Evolutionary conservation across 2,113 vertebrate genomes (phyloP), one percentile per base, ranked within the genome.

Genomic region (Anarrhichthys ocellatus): DNA sequence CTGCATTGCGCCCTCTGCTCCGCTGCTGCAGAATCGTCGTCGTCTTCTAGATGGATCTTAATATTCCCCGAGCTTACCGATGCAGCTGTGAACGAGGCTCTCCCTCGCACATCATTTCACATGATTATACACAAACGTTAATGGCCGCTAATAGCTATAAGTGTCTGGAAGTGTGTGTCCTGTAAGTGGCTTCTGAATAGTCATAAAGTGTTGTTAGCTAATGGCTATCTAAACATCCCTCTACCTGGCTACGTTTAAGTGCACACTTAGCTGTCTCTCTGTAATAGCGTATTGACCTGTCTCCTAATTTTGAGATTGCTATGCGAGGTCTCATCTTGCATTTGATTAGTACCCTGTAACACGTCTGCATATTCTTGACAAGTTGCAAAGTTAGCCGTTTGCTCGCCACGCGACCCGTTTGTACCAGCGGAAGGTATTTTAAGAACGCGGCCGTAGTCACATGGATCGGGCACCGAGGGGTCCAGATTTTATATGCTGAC

Each of bases 91-190:
- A 80, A 81, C 36, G 77, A 83, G 75, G 68, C 61, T 80, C 61
- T 78, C 73, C 78, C 70, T 83, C 29, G 29, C 70, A 86, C 78
- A 89, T 83, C 79, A 88, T 87, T 82, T 78, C 83, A 84, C 79
- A 87, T 86, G 78, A 92, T 91, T 93, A 90, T 88, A 82, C 83
- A 82, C 66, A 72, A 76, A 79, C 87, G 79, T 78, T 89, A 92
- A 91, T 91, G 87, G 71, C 54, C 62, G 34, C 80, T 90, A 92
- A 90, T 88, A 84, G 81, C 82, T 68, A 9, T 71, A 85, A 90
- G 80, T 90, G 82, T 91, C 66, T 91, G 46, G 5, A 84, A 90
- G 73, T 87, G 86, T 86, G 69, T 86, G 82, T 88, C 68, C 67
- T 83, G 52, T 73, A 80, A 90, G 86, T 85, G 84, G 77, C 76